phyloP scores from a whole-genome alignment of 2,113 vertebrate genomes.

The Echinops telfairi region DNA sequence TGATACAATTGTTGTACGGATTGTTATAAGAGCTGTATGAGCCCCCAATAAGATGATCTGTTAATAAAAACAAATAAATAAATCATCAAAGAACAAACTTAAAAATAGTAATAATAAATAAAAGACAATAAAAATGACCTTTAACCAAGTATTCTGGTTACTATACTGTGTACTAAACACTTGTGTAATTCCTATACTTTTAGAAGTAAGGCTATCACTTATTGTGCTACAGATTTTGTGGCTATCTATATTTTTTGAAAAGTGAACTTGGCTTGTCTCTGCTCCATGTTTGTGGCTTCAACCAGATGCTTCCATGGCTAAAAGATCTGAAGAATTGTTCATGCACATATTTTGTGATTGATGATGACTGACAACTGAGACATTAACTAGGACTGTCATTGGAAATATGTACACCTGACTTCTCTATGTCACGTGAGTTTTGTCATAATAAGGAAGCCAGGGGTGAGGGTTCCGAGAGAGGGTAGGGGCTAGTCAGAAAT shows the following conservation, averaged over 20 bases:
- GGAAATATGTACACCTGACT: not conserved
- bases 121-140: no score
- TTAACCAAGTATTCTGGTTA: not conserved
- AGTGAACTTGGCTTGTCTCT: not conserved
- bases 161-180: not conserved
- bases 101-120: no score
- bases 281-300: not conserved
- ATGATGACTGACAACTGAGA: not conserved
- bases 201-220: not conserved
- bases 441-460: not conserved
- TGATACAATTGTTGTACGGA: no score
- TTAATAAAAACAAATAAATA: no score
- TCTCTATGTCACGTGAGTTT: not conserved
- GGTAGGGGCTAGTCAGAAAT: not conserved
- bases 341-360: not conserved
- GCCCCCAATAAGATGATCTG: no score
- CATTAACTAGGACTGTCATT: not conserved
- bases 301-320: not conserved
- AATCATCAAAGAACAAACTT: no score
- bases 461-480: no score
- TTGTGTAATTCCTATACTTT: not conserved
- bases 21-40: no score
- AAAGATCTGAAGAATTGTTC: not conserved
- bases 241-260: no score
- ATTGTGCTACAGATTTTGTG: not conserved